Base-by-base conservation (phyloP, 2,797 vertebrate species). In the Danio albolineatus region DNA sequence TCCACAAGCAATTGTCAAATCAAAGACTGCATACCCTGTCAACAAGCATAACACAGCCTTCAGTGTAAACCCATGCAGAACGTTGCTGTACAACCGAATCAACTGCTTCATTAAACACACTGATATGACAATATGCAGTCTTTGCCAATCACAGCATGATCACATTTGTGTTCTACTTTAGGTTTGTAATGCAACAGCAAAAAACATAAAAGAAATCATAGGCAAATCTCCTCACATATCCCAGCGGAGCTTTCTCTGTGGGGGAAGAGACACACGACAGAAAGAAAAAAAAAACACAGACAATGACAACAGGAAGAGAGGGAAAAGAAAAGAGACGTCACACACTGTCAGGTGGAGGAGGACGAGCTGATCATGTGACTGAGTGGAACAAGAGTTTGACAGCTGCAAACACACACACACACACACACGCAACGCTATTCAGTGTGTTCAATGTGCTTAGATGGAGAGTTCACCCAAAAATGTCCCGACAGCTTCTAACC, bases 231-330 rank as follows among this genome's bases (percentile, higher is more conserved):
- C 97, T 99, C 97, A 99, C 98, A 99, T 96, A 97, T 99, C 97
- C 98, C 98, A 99, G 93, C 97, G 97, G 85, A 99, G 97, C 93
- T 98, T 99, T 96, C 98, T 98, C 98, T 99, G 95, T 89, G 92
- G 85, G 59, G 65, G 88, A 85, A 90, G 87, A 80, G 67, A 86
- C 69, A 86, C 62, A 88, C 78, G 85, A 81, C 85, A 79, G 79
- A 94, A 82, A 93, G 82, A n/a, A n/a, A n/a, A 28, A 28, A 28
- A 28, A 28, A 28, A 28, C 86, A 91, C 86, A 91, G 54, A 89
- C 76, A 72, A 88, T 89, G 88, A 91, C 87, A 86, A 87, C 80
- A 86, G 70, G 53, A 57, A 85, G 74, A 87, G 66, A 84, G 84
- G 86, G 86, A 85, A 86, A 85, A 82, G 85, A 90, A 82, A 86